A percentile compares a stretch with the other conserved stretches of the same genome.
These are phyloP conservation scores for Leucophenga montana DNA, from an alignment of 2,888 invertebrate species.

Conservation along the genomic window DNA sequence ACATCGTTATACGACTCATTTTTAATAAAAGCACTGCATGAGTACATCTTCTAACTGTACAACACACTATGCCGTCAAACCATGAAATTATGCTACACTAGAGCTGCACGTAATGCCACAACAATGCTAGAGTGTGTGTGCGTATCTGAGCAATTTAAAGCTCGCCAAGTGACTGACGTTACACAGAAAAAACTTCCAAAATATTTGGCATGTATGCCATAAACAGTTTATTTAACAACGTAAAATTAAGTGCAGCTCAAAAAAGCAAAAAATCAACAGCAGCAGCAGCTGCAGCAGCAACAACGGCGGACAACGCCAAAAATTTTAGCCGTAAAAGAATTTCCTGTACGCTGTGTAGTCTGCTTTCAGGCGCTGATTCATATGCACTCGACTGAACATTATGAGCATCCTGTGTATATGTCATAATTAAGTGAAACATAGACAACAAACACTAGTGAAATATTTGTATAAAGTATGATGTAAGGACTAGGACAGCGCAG, in stretches of 20 bases:
- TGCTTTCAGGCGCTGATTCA: conserved; percentile 2
- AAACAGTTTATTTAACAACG: conserved; percentile 70
- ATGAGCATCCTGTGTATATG: conserved; percentile 20
- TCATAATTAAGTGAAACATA: conserved; percentile 19
- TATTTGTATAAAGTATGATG: background rate
- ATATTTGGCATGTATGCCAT: conserved; percentile 67
- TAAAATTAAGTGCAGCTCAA: conserved; percentile 66
- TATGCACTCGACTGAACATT: conserved; percentile 8
- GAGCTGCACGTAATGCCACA: too few species aligned
- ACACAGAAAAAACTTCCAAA: conserved; percentile 44
- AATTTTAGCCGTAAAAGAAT: conserved; percentile 1
- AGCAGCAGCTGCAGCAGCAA: too few species aligned
- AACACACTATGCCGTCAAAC: too few species aligned
- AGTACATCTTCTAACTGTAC: too few species aligned
- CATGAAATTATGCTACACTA: too few species aligned
- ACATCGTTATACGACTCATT: too few species aligned
- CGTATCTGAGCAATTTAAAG: conserved; percentile 27
- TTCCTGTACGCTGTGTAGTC: background rate
- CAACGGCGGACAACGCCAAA: too few species aligned
- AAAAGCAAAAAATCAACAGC: conserved; percentile 31
- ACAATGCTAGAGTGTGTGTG: conserved; percentile 1
- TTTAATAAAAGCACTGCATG: too few species aligned
- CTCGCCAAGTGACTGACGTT: background rate
- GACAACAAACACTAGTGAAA: conserved; percentile 18
- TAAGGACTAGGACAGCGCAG: too few species aligned